These are phyloP conservation scores for Calliopum simillimum DNA, from an alignment of 2,888 invertebrate species.

Conservation along the genomic window DNA sequence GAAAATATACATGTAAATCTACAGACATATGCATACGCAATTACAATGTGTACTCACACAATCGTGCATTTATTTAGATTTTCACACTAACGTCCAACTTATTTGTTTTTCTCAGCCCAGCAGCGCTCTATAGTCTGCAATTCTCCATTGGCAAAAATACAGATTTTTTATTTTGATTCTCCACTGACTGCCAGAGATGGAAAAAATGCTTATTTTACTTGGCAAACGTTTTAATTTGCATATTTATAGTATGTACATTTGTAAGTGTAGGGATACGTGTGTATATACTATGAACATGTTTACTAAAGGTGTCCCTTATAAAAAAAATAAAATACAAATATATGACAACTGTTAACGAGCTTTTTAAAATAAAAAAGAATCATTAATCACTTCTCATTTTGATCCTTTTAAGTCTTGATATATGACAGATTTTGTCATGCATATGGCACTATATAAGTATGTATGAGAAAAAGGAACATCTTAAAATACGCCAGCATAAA, in stretches of 20 bases:
- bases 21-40: slow-evolving; percentile 16
- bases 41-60: slow-evolving; percentile 2
- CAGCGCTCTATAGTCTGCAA: neutral
- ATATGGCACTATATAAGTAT: no score
- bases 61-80: slow-evolving; percentile 28
- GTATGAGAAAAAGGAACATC: no score
- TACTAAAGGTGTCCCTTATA: no score
- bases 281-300: no score
- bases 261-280: no score
- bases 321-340: no score
- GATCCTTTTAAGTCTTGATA: no score
- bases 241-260: slow-evolving; percentile 42
- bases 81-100: slow-evolving; percentile 23
- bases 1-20: slow-evolving; percentile 4
- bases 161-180: neutral
- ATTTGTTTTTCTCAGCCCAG: neutral
- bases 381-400: no score
- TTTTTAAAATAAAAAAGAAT: no score
- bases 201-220: slow-evolving; percentile 36
- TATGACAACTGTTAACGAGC: no score
- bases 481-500: no score
- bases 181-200: slow-evolving; percentile 39
- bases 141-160: neutral
- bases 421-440: no score
- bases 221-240: slow-evolving; percentile 50